Base-by-base conservation (phyloP, 2,113 vertebrate species). In the Odontophorus gujanensis region DNA sequence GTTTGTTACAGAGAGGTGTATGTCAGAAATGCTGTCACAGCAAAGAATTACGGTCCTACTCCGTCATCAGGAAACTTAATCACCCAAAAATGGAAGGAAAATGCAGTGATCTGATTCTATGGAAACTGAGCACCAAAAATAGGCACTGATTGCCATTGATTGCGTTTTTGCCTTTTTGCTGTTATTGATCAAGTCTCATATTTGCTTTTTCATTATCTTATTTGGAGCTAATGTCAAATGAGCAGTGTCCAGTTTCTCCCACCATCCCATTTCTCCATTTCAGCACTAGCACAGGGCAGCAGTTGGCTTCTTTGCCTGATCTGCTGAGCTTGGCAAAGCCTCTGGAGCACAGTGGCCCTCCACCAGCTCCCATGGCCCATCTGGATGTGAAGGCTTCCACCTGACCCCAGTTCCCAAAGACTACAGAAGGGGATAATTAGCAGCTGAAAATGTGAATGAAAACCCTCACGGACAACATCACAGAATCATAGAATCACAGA, bases 101-200 rank as follows among this genome's bases (percentile, higher is more conserved):
- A 55, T 3, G 30, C n/a, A 63, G 66, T 6, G 28, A 62, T 19
- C 2, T 0, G 36, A 9, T 13, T 38, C 69, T 48, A 11, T 0
- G 8, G 85, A 74, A 87, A 69, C 10, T 24, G 6, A 15, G 21
- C 48, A 32, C 21, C 74, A 34, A 30, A 21, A 58, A 62, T 10
- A 7, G 78, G 79, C 21, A 2, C 77, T 62, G 47, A 78, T 66
- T 26, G 40, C 47, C 1, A 0, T 45, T 75, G 84, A 87, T 79
- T 13, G 5, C 24, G 5, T 90, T 81, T 71, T 62, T 85, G 43
- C 67, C 86, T 72, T 75, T 87, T 50, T 67, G 30, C n/a, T 34
- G 30, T 66, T 90, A 93, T 95, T 85, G 93, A 96, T 92, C 86
- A 90, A 36, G 86, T 85, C 82, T 95, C 89, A 65, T 67, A 36